A percentile compares a stretch with the other conserved stretches of the same genome.
Evolutionary conservation across 1,140 invertebrate species (phyloP).

Genomic region (Trissolcus basalis): DNA sequence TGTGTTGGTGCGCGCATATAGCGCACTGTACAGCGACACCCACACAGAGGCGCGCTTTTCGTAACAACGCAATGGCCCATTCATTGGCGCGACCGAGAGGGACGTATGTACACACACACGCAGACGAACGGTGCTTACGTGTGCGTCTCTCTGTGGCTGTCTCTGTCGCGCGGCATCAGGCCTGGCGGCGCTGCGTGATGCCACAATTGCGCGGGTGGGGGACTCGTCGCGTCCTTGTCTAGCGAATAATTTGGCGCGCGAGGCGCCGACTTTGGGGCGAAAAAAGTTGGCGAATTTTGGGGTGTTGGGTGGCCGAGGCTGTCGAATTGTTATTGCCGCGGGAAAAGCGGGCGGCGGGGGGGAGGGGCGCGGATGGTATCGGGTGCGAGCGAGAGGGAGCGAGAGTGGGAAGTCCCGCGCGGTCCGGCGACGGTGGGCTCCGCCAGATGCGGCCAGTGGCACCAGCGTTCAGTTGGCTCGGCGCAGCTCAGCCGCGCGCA

Average conservation of each 20-base stretch:
- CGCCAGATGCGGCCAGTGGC: conserved; percentile 39
- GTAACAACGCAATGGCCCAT: conserved; percentile 25
- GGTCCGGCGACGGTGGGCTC: conserved; percentile 16
- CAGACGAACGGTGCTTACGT: background rate
- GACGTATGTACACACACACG: conserved; percentile 1
- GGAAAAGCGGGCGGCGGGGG: background rate
- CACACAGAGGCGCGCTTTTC: conserved; percentile 25
- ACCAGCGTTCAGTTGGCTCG: conserved; percentile 37
- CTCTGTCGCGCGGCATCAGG: conserved; percentile 25
- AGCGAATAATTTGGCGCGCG: background rate
- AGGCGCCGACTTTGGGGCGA: background rate
- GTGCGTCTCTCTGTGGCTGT: background rate
- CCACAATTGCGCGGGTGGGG: conserved; percentile 15
- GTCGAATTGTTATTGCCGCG: too few species aligned
- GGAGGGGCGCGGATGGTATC: background rate
- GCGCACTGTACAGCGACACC: conserved; percentile 20
- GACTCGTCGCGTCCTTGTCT: conserved; percentile 1
- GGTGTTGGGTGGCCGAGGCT: background rate
- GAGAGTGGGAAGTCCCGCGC: conserved; percentile 7
- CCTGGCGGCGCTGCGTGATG: conserved; percentile 18
- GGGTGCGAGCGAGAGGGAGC: conserved; percentile 4
- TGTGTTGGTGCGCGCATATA: conserved; percentile 4
- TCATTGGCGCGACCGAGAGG: conserved; percentile 16
- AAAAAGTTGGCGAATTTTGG: too few species aligned
- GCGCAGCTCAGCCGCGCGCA: conserved; percentile 27